Base-by-base conservation (phyloP, 64 coral and sea anemone species). In the Stylophora pistillata region DNA sequence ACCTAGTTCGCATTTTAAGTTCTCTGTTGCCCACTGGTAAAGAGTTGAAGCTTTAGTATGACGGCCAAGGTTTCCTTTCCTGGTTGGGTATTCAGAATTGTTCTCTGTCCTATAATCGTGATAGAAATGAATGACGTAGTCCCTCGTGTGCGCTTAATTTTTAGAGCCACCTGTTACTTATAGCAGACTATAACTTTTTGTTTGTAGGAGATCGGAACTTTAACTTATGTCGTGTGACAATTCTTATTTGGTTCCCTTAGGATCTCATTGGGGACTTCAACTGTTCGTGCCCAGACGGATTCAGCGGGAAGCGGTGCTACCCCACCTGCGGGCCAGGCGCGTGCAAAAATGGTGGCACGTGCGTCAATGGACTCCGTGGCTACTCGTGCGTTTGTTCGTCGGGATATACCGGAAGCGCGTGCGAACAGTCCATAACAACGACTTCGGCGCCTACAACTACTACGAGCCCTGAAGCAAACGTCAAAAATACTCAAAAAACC, bases 281-380 rank as follows among this genome's bases (percentile, higher is more conserved):
- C 34, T 96, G 94, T 72, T 58, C 90, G 13, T 96, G 94, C 78
- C 86, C 87, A 15, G n/a, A 81, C 12, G 94, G 94, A 55, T 96
- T 78, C 62, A 71, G 29, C 54, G 94, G 91, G 53, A 93, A 96
- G 71, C 70, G 72, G 3, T 96, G 94, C 73, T 73, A 84, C 52
- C 85, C 89, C 66, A 87, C 90, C 32, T 96, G 95, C 16, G 68
- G 53, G 63, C 85, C 81, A 0, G 69, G 81, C 23, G 66, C 91
- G 16, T 96, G 95, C 54, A 64, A 86, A 52, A 96, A 96, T 74
- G 91, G 91, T 29, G 95, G 95, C 21, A 90, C 87, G 28, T 96
- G 95, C 58, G 33, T 96, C 10, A 82, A 93, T 28, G 95, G 95
- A 16, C 56, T 93, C 16, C 82, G 72, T 18, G 86, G 88, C 20